Conservation (phyloP, 2,888 invertebrate genomes). For the Agriopis leucophaearia region DNA sequence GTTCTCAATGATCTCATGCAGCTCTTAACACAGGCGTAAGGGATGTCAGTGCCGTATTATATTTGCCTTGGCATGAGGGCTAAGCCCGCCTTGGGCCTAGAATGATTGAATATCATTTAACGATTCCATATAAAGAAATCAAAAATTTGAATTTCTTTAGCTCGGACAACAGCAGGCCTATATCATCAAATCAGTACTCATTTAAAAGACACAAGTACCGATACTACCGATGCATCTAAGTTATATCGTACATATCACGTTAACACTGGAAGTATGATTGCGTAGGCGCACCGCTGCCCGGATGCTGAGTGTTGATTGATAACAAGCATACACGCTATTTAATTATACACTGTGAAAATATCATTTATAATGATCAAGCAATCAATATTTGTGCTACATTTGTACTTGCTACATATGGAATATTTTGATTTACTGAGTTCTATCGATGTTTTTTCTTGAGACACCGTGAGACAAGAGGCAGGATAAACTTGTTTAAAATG, state of each 20-base stretch:
- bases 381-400: slow-evolving; percentile 19
- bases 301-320: slow-evolving; percentile 39
- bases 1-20: too few species aligned
- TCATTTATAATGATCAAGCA: slow-evolving; percentile 20
- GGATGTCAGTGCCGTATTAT: too few species aligned
- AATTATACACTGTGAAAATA: slow-evolving; percentile 26
- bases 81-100: too few species aligned
- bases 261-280: slow-evolving; percentile 26
- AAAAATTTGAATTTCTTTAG: too few species aligned
- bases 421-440: not conserved
- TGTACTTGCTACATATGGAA: not conserved
- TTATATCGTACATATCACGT: not conserved
- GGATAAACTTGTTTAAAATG: too few species aligned
- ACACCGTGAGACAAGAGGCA: too few species aligned
- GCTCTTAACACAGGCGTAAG: too few species aligned
- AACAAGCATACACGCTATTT: slow-evolving; percentile 37
- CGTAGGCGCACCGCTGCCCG: slow-evolving; percentile 46
- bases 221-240: not conserved
- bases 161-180: too few species aligned
- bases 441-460: not conserved
- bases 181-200: too few species aligned
- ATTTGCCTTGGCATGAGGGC: too few species aligned
- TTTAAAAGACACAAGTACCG: not conserved
- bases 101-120: too few species aligned
- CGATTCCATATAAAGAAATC: too few species aligned